Base-by-base conservation (phyloP, 2,113 vertebrate species). In the Caloenas nicobarica region DNA sequence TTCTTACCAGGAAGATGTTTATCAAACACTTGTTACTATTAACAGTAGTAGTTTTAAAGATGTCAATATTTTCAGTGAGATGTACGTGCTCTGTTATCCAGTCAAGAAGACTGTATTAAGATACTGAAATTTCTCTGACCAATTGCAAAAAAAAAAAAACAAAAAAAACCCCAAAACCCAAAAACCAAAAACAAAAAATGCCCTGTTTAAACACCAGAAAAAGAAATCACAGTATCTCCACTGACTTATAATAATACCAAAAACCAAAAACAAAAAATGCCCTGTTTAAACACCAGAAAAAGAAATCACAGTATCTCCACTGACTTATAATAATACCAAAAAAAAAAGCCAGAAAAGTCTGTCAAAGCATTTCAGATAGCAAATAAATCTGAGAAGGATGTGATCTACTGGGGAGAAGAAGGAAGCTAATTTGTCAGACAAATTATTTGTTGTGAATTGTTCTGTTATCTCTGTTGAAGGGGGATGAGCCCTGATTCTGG, bases 341-440 rank as follows among this genome's bases (percentile, higher is more conserved):
- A 40, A 33, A 19, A 68, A 50, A 68, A 46, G 51, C 7, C 16
- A 70, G 36, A 94, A 79, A 85, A 77, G 0, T 93, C 78, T 87
- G 85, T 81, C 80, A 86, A 76, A 94, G 89, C 34, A 68, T 94
- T 94, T 93, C 81, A 85, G 60, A 88, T 72, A 93, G 22, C 56
- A 94, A 95, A 96, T 93, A 97, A 93, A 97, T 93, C 89, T 84
- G 60, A 96, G 86, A 70, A 90, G 42, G 21, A 36, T 70, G 34
- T 81, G 81, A 93, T 95, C 72, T 96, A 61, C 78, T 69, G 57
- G 42, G 60, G 90, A 94, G 88, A 50, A 80, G 86, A 94, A 91
- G 66, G 60, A 96, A 94, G 68, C 57, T 96, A 95, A 92, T 96
- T 95, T 97, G 88, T 96, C 94, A 97, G 88, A 80, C 93, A 97